These are phyloP conservation scores for Ennomos fuscantarius DNA, from an alignment of 2,888 invertebrate genomes.

Conservation along the genomic window DNA sequence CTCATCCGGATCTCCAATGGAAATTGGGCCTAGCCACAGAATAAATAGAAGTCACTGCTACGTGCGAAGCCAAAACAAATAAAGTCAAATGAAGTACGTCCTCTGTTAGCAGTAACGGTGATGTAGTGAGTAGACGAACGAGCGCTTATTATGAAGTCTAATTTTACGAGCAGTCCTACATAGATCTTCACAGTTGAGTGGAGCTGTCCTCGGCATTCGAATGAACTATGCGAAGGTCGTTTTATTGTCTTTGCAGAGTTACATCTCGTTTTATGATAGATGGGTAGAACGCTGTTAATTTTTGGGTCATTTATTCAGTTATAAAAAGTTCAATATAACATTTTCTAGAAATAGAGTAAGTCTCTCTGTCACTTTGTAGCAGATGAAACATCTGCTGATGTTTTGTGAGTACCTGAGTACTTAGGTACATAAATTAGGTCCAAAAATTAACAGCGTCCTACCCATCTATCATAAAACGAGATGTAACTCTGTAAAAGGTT, in stretches of 20 bases:
- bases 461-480: conserved; percentile 18
- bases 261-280: conserved; percentile 21
- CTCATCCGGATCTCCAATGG: background rate
- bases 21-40: conserved; percentile 19
- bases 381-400: too few species aligned
- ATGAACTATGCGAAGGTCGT: conserved; percentile 21
- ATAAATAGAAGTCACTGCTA: conserved; percentile 8
- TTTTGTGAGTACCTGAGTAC: too few species aligned
- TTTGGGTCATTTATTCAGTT: background rate
- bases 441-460: background rate
- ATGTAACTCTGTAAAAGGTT: conserved; percentile 7
- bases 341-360: too few species aligned
- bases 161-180: conserved; percentile 29
- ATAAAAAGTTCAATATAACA: too few species aligned
- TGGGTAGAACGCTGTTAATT: conserved; percentile 1
- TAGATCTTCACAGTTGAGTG: conserved; percentile 25
- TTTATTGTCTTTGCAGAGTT: conserved; percentile 20
- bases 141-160: conserved; percentile 30
- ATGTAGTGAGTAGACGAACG: conserved; percentile 12
- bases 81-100: conserved; percentile 28
- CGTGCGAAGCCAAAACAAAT: conserved; percentile 23
- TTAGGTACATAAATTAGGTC: too few species aligned
- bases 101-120: conserved; percentile 22
- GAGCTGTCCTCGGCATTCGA: conserved; percentile 21
- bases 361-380: too few species aligned